Evolutionary conservation across 2,888 invertebrate species (phyloP), one percentile per base, ranked within the genome.

Genomic region (Nomada ferruginata): DNA sequence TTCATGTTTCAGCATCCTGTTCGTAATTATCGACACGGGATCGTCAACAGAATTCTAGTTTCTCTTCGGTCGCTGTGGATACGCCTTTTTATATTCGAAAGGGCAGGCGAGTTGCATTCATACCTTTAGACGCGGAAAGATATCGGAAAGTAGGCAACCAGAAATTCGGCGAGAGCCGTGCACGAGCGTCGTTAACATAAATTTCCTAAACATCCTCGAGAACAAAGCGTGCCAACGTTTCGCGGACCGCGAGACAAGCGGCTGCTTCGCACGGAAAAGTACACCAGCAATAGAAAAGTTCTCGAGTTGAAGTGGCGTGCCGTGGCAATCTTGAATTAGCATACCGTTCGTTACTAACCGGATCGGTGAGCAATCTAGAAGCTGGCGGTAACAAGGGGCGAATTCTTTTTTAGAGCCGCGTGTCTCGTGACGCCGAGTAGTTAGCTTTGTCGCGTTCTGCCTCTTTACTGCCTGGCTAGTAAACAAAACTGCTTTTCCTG

Each of bases 271-370:
- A 42, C 20, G 13, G 20, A 36, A 57, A 26, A 44, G n/a, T 44
- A n/a, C 29, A 18, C 29, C 26, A 15, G 64, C 44, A 53, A 70
- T 79, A 61, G 66, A 78, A 80, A 76, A 78, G 53, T 84, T 78
- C 42, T 64, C 64, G 73, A 42, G 42, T 63, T 13, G 42, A 53
- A 80, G 66, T 73, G 55, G 55, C 64, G 29, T 61, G 70, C 71
- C 57, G 68, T n/a, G 71, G 70, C 53, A 44, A 65, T 59, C 73
- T 23, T 42, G 60, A 73, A 87, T 86, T 84, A 87, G 82, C 87
- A 84, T 84, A 76, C 64, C 68, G 84, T 84, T 79, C 81, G 81
- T 86, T 86, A 82, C 79, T 82, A 55, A 70, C 52, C 20, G 65
- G 66, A 68, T 63, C 57, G 29, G 20, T 52, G 18, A 69, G 59